Evolutionary conservation across 2,888 invertebrate genomes (phyloP).

Genomic region (Hoplodrina blanda): DNA sequence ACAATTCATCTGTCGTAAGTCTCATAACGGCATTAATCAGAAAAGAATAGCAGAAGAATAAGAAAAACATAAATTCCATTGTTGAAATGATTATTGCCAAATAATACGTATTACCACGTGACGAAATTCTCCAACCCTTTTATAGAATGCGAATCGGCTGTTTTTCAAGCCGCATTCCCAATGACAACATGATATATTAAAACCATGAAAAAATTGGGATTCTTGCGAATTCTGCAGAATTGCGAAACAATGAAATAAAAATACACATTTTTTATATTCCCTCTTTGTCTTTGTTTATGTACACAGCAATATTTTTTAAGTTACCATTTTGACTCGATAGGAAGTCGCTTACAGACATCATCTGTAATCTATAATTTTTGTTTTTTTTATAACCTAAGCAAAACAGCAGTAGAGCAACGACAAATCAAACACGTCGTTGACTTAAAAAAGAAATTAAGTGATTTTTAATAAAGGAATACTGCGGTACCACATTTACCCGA

Average conservation of each 20-base stretch:
- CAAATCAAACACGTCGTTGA: too few relatives aligned
- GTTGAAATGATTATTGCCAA: too few relatives aligned
- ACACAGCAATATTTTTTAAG: conserved; percentile 17
- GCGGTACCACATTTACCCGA: neutral
- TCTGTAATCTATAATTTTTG: neutral
- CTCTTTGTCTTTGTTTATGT: conserved; percentile 21
- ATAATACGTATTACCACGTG: too few relatives aligned
- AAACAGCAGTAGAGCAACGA: neutral
- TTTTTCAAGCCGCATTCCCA: neutral
- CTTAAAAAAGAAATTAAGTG: too few relatives aligned
- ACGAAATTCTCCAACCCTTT: too few relatives aligned
- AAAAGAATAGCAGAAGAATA: too few relatives aligned
- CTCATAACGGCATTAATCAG: too few relatives aligned
- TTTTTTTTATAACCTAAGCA: too few relatives aligned
- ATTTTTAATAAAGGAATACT: too few relatives aligned
- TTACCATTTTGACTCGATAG: conserved; percentile 16
- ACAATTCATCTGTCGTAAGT: too few relatives aligned
- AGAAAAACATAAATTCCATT: too few relatives aligned
- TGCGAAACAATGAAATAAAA: conserved; percentile 26
- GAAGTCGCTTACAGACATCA: neutral
- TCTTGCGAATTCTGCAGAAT: conserved; percentile 21
- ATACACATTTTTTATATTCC: conserved; percentile 21
- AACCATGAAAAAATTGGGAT: conserved; percentile 5
- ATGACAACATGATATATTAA: neutral
- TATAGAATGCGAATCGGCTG: neutral